These are phyloP conservation scores for Nothoprocta perdicaria DNA, from an alignment of 2,113 vertebrate species.

Conservation along the genomic window DNA sequence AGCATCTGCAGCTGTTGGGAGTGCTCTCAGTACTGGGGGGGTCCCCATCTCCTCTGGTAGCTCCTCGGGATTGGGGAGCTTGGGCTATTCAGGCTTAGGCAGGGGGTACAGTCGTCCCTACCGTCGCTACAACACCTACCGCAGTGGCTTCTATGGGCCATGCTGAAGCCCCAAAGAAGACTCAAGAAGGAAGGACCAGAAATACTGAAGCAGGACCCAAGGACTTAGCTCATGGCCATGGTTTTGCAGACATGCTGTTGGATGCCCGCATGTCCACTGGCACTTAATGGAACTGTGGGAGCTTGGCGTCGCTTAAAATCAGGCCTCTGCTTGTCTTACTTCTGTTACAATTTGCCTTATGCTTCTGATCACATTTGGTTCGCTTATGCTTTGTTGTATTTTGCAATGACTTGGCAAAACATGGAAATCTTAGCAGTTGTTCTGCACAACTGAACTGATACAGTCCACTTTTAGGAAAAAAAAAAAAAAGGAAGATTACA, in stretches of 20 bases:
- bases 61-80: not conserved
- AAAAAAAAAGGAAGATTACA: not conserved
- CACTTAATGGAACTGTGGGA: not conserved
- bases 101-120: not conserved
- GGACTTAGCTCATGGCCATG: not conserved
- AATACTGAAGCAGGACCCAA: not conserved
- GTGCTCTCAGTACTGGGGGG: not conserved
- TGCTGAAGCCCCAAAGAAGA: not conserved
- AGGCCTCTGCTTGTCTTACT: not conserved
- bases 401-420: not conserved
- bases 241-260: accelerated
- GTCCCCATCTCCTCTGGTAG: not conserved
- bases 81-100: not conserved
- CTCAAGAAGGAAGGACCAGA: not conserved
- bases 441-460: not conserved
- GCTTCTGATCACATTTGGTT: not conserved
- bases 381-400: not conserved
- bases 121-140: conserved; percentile 9
- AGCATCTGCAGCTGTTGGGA: not conserved
- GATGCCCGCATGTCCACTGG: not conserved
- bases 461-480: not conserved
- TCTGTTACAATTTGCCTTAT: not conserved
- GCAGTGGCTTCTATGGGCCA: not conserved
- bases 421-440: not conserved
- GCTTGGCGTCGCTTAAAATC: not conserved